Conservation (phyloP, 2,888 invertebrate genomes). For the Tinea trinotella region DNA sequence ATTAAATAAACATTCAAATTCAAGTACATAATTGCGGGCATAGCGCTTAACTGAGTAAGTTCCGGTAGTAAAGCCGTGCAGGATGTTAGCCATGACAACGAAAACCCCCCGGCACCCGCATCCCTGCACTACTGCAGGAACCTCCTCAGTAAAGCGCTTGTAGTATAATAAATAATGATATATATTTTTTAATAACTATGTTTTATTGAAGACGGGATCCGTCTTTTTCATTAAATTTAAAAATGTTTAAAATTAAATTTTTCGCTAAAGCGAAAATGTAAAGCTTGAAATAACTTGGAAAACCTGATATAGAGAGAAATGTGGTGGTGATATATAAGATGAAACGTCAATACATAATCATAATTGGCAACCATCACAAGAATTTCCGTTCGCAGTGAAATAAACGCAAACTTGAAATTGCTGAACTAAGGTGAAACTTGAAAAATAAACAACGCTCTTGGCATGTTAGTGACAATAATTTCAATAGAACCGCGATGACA, state of each 20-base stretch:
- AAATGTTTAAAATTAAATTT: background rate
- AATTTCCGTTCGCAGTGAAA: background rate
- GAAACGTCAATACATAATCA: slow-evolving; percentile 1
- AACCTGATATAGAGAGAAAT: background rate
- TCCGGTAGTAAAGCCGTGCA: too few species aligned
- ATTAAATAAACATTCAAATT: too few species aligned
- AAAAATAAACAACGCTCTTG: slow-evolving; percentile 11
- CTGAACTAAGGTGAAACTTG: slow-evolving; percentile 8
- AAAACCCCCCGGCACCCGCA: too few species aligned
- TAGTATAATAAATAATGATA: too few species aligned
- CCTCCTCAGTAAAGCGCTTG: too few species aligned
- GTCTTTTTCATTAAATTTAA: too few species aligned
- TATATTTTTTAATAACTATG: too few species aligned
- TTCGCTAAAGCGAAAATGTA: background rate
- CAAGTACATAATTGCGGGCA: too few species aligned
- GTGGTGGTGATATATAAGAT: background rate
- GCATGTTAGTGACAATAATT: slow-evolving; percentile 5
- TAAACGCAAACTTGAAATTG: background rate
- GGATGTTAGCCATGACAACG: too few species aligned
- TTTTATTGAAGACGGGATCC: too few species aligned
- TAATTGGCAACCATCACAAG: background rate
- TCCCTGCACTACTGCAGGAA: too few species aligned
- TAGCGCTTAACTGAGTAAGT: too few species aligned
- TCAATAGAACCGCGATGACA: slow-evolving; percentile 26
- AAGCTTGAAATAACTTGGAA: background rate